Evolutionary conservation across 2,888 invertebrate genomes (phyloP).

Genomic region (Agrotis exclamationis): DNA sequence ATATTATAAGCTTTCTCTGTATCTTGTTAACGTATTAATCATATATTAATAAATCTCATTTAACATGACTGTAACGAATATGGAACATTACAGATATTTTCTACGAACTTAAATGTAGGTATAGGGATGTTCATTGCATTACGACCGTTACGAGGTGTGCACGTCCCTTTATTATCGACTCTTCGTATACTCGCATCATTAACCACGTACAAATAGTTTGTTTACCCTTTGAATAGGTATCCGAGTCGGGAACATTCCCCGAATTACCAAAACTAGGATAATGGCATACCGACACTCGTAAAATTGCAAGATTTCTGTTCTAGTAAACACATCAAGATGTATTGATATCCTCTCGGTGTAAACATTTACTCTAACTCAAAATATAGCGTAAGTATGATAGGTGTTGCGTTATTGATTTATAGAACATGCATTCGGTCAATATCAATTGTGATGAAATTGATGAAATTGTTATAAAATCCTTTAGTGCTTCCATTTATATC

Average conservation of each 20-base stretch:
- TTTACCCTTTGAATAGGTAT: slow-evolving; percentile 56
- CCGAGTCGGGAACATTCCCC: slow-evolving; percentile 26
- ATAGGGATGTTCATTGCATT: not conserved
- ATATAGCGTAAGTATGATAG: slow-evolving; percentile 46
- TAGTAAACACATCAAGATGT: slow-evolving; percentile 71
- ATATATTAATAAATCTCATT: slow-evolving; percentile 25
- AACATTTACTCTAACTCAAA: slow-evolving; percentile 45
- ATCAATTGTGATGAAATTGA: slow-evolving; percentile 13
- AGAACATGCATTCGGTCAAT: slow-evolving; percentile 29
- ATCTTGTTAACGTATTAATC: slow-evolving; percentile 32
- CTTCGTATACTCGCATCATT: slow-evolving; percentile 55
- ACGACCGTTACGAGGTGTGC: slow-evolving; percentile 28
- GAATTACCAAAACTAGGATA: slow-evolving; percentile 69
- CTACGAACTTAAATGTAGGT: not conserved
- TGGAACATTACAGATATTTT: slow-evolving; percentile 12
- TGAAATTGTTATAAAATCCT: slow-evolving; percentile 23
- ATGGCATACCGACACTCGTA: slow-evolving; percentile 71
- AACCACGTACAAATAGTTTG: slow-evolving; percentile 64
- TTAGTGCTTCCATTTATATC: not conserved
- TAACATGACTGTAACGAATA: slow-evolving; percentile 8
- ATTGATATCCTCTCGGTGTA: slow-evolving; percentile 59
- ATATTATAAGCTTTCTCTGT: slow-evolving; percentile 10
- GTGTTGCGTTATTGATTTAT: slow-evolving; percentile 17
- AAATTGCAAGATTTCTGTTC: slow-evolving; percentile 72
- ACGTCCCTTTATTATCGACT: slow-evolving; percentile 54